Conservation (phyloP, 2,113 vertebrate genomes). For the Procapra przewalskii region DNA sequence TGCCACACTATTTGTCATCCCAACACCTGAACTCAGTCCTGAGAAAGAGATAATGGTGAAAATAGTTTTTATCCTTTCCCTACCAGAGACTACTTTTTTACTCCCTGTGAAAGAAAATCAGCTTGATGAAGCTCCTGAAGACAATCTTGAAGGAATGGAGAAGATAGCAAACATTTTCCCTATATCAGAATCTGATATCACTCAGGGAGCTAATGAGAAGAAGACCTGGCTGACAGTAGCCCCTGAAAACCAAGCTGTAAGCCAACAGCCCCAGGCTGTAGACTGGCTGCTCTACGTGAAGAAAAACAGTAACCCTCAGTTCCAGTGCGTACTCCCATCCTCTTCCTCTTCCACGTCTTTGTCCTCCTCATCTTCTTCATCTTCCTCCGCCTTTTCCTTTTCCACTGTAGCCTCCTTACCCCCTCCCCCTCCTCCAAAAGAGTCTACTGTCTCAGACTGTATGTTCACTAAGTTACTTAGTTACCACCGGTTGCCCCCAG, state of each 20-base stretch:
- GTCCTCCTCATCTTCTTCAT: neutral
- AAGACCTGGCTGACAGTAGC: neutral
- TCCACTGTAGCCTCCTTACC: neutral
- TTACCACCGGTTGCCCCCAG: slow-evolving; percentile 58
- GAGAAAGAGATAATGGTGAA: slow-evolving; percentile 49
- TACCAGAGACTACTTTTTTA: slow-evolving; percentile 37
- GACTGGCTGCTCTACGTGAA: slow-evolving; percentile 68
- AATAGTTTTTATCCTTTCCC: slow-evolving; percentile 52
- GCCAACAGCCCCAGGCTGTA: neutral
- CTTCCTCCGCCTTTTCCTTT: neutral
- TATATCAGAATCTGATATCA: neutral
- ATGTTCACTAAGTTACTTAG: neutral
- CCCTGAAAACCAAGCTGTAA: neutral
- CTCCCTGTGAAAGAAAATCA: slow-evolving; percentile 5
- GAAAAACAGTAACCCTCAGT: neutral
- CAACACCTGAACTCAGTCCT: slow-evolving; percentile 22
- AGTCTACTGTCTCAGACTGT: neutral
- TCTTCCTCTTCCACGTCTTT: neutral
- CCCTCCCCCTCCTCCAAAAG: neutral
- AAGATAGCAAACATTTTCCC: neutral
- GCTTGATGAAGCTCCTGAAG: neutral
- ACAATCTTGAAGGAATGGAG: neutral
- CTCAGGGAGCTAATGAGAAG: neutral
- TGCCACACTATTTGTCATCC: slow-evolving; percentile 61
- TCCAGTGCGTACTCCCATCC: neutral